Percentiles rank a stretch among this genome's conserved stretches.
Conservation (phyloP, 2,888 invertebrate species). For the Dynastes hyllus region DNA sequence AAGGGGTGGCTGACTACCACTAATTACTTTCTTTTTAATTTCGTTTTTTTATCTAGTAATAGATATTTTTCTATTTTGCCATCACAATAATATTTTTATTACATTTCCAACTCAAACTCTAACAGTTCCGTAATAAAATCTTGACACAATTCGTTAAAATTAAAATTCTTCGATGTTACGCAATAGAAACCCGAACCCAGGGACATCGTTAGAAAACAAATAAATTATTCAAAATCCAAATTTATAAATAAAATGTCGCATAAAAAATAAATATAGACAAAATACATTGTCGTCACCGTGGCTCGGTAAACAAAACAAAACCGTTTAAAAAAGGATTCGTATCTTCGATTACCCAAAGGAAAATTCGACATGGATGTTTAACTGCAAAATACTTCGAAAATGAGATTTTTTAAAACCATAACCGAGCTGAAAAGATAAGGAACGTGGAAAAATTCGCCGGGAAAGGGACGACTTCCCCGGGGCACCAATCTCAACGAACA, state of each 20-base stretch:
- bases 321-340: too few relatives aligned
- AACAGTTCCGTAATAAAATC: neutral
- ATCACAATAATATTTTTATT: too few relatives aligned
- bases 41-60: too few relatives aligned
- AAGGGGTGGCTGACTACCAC: too few relatives aligned
- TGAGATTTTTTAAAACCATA: neutral
- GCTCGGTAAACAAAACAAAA: neutral
- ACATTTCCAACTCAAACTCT: too few relatives aligned
- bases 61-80: too few relatives aligned
- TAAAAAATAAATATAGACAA: neutral
- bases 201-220: neutral
- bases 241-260: neutral
- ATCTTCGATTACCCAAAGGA: constrained; percentile 3
- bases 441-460: constrained; percentile 18
- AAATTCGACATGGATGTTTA: constrained; percentile 21
- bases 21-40: too few relatives aligned
- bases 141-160: neutral
- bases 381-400: neutral
- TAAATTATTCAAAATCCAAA: neutral
- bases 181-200: constrained; percentile 9
- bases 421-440: neutral
- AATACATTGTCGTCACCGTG: neutral
- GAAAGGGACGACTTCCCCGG: constrained; percentile 37
- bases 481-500: constrained; percentile 57
- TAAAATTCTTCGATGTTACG: neutral